Base-by-base conservation (phyloP, 1,140 invertebrate species). In the Papilio xuthus region DNA sequence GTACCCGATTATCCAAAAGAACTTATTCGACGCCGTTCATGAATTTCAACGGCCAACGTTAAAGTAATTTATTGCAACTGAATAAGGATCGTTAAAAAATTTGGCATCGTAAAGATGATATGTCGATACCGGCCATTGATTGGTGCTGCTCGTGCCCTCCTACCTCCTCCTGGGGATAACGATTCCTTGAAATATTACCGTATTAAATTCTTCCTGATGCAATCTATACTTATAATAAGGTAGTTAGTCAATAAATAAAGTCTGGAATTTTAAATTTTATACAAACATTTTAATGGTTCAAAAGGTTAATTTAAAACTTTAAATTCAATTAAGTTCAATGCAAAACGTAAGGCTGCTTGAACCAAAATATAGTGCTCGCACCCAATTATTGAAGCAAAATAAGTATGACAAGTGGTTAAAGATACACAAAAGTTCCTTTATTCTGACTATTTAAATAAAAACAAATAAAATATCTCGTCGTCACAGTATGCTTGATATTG, bases 41-140 rank as follows among this genome's bases (percentile, higher is more conserved):
- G 74, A 60, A 76, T 76, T 76, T 76, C 74, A 76, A 60, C 74
- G 53, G 32, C 41, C 50, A 41, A 76, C 74, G 74, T 60, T 56
- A 41, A 60, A 63, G 74, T 76, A 76, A 76, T 76, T 76, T 76
- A 76, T 76, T 37, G 74, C 32, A 37, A 60, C 74, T 60, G 28
- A 76, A 76, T 76, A 76, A 56, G 74, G 74, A 56, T 76, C 74
- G 74, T 76, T 60, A 76, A 76, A 63, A 76, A 76, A 76, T 76
- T 60, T 76, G 28, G 74, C 74, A 76, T 76, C 74, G 74, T 76
- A 76, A 76, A 76, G 74, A 76, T 76, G 20, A 56, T 41, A 73
- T 26, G n/a, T 20, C 74, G 74, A 76, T 76, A 76, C 15, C 53
- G 53, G 74, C 28, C 74, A 76, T 63, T 76, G 74, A 76, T 76